Percentiles rank a stretch among this genome's conserved stretches.
phyloP scores from a whole-genome alignment of 1,140 invertebrate genomes.

The Drosophila teissieri region DNA sequence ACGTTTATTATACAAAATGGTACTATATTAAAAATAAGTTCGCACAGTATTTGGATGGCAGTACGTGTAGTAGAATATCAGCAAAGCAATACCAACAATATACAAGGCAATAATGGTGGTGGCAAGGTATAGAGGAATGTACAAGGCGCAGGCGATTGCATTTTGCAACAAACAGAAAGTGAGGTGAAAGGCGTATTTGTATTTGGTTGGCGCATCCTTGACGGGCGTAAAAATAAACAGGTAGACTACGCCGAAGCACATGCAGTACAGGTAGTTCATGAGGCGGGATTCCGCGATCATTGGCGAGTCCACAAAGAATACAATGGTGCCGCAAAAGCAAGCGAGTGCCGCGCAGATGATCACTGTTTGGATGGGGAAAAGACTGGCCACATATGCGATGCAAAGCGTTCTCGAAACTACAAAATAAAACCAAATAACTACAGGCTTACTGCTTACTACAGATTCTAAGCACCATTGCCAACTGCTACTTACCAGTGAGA shows the following conservation, averaged over 20 bases:
- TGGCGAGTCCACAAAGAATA: constrained; percentile 51
- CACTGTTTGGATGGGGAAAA: constrained; percentile 43
- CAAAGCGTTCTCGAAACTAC: constrained; percentile 53
- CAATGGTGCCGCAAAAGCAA: constrained; percentile 42
- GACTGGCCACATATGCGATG: constrained; percentile 60
- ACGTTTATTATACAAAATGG: not conserved
- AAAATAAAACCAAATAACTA: constrained; percentile 1
- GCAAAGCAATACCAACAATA: constrained; percentile 37
- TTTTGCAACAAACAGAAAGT: constrained; percentile 53
- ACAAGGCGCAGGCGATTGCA: constrained; percentile 33
- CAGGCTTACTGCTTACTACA: not conserved
- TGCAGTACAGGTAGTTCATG: constrained; percentile 52
- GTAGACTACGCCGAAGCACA: constrained; percentile 63
- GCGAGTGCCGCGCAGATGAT: constrained; percentile 25
- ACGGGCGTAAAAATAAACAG: constrained; percentile 63
- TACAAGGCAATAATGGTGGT: constrained; percentile 47
- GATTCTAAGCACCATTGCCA: not conserved
- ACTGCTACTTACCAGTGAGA: constrained; percentile 39
- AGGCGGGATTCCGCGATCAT: constrained; percentile 30
- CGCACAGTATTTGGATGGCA: constrained; percentile 60
- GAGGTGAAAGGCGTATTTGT: constrained; percentile 54
- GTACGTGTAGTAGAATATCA: constrained; percentile 51
- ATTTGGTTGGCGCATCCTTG: constrained; percentile 57
- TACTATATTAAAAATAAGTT: constrained; percentile 11
- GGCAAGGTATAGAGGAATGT: constrained; percentile 33